These are phyloP conservation scores for Notarius lentiginosus DNA, from an alignment of 2,113 vertebrate genomes.

Conservation along the genomic window DNA sequence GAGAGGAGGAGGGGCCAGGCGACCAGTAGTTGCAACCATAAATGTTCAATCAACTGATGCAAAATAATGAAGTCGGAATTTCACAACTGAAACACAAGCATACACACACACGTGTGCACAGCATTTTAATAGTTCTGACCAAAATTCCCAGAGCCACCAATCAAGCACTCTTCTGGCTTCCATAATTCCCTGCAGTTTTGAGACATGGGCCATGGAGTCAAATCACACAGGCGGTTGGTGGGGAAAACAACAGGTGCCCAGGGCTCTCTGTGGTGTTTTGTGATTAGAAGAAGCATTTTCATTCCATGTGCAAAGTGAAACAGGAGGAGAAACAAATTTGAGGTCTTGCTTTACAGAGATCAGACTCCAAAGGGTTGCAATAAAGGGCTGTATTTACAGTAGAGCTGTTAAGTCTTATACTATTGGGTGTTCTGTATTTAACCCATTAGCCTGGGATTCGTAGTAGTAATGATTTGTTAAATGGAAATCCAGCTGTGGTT, in stretches of 20 bases:
- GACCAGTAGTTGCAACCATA: constrained; percentile 30
- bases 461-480: not conserved
- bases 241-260: constrained; percentile 3
- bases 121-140: constrained; percentile 7
- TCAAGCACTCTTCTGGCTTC: not conserved
- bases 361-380: constrained; percentile 26
- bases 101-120: not conserved
- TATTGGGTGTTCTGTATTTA: not conserved
- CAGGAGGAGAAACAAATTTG: constrained; percentile 35
- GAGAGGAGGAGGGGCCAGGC: too few relatives aligned
- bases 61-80: constrained; percentile 27
- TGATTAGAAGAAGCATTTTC: constrained; percentile 40
- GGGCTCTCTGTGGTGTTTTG: constrained; percentile 21
- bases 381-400: not conserved
- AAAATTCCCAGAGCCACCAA: not conserved
- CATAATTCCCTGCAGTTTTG: constrained; percentile 40
- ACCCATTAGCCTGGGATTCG: not conserved
- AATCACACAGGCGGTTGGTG: constrained; percentile 22
- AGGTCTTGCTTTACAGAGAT: constrained; percentile 33
- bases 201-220: not conserved
- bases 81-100: constrained; percentile 39
- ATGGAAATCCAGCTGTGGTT: constrained; percentile 21
- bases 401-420: not conserved
- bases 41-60: not conserved
- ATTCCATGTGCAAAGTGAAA: constrained; percentile 32